Percentiles rank a stretch among this genome's conserved stretches.
These are phyloP conservation scores for Sinocyclocheilus rhinocerous DNA, from an alignment of 2,113 vertebrate species.

Conservation along the genomic window DNA sequence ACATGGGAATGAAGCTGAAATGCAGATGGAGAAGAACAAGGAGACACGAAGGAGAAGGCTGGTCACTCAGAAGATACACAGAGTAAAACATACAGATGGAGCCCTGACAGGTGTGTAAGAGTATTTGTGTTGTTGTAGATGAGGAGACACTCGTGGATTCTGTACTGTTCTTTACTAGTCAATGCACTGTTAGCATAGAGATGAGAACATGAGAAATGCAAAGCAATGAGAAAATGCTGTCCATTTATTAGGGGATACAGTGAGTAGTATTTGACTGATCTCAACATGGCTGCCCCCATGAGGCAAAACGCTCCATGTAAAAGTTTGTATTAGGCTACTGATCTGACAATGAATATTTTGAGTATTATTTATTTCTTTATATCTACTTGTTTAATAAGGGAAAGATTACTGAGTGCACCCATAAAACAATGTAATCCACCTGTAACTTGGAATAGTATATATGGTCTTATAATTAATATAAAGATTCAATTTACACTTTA, in stretches of 20 bases:
- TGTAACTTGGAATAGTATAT: neutral
- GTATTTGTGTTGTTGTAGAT: neutral
- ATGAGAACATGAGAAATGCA: too few species aligned
- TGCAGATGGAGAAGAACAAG: constrained; percentile 52
- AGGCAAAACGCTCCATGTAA: neutral
- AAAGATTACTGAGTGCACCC: neutral
- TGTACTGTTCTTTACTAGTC: constrained; percentile 2
- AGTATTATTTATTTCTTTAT: neutral
- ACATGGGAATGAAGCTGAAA: constrained; percentile 49
- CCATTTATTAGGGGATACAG: neutral
- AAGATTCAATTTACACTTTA: too few species aligned
- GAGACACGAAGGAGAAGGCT: constrained; percentile 39
- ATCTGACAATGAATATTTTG: too few species aligned
- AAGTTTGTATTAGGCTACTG: neutral
- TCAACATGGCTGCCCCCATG: constrained; percentile 1
- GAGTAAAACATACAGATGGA: constrained; percentile 44
- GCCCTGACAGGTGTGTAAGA: constrained; percentile 66
- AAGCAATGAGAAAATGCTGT: neutral
- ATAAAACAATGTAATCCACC: neutral
- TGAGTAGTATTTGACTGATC: neutral
- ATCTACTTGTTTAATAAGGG: neutral
- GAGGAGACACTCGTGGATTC: constrained; percentile 35
- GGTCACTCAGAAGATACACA: neutral
- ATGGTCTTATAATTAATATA: too few species aligned
- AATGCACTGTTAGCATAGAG: neutral